Percentiles rank a stretch among this genome's conserved stretches.
phyloP scores from a whole-genome alignment of 2,888 invertebrate genomes.

The Graphium colonna region DNA sequence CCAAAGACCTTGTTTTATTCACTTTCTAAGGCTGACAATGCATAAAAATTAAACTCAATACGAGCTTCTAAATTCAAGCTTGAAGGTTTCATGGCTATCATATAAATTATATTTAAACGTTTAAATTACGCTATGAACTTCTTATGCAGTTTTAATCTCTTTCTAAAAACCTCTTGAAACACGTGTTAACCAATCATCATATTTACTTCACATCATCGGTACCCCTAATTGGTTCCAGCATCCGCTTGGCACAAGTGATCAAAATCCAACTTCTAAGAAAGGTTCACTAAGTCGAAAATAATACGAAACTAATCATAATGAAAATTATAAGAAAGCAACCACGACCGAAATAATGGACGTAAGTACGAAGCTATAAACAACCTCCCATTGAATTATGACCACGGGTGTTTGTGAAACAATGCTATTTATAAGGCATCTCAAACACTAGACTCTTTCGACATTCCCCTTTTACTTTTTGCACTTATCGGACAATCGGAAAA shows the following conservation, averaged over 20 bases:
- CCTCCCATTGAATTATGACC: constrained; percentile 16
- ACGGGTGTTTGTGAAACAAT: constrained; percentile 20
- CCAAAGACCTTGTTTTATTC: too few species aligned
- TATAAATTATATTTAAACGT: neutral
- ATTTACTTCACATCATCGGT: constrained; percentile 9
- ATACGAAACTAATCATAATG: constrained; percentile 24
- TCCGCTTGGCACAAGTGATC: constrained; percentile 18
- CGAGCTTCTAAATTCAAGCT: too few species aligned
- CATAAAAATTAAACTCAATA: too few species aligned
- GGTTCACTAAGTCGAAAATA: constrained; percentile 23
- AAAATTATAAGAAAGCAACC: constrained; percentile 21
- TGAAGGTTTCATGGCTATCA: too few species aligned
- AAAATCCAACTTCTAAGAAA: constrained; percentile 24
- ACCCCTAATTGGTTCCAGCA: constrained; percentile 20
- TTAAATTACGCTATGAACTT: neutral
- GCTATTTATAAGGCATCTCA: constrained; percentile 16
- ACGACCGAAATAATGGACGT: constrained; percentile 17
- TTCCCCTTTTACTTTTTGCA: constrained; percentile 46
- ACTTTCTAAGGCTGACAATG: too few species aligned
- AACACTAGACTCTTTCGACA: constrained; percentile 23
- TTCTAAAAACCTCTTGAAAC: neutral
- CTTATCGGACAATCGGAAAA: constrained; percentile 39
- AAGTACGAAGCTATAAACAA: constrained; percentile 18
- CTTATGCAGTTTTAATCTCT: neutral
- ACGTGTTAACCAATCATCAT: constrained; percentile 19